Base-by-base conservation (phyloP, 2,113 vertebrate genomes). In the Pachypanchax playfairii region DNA sequence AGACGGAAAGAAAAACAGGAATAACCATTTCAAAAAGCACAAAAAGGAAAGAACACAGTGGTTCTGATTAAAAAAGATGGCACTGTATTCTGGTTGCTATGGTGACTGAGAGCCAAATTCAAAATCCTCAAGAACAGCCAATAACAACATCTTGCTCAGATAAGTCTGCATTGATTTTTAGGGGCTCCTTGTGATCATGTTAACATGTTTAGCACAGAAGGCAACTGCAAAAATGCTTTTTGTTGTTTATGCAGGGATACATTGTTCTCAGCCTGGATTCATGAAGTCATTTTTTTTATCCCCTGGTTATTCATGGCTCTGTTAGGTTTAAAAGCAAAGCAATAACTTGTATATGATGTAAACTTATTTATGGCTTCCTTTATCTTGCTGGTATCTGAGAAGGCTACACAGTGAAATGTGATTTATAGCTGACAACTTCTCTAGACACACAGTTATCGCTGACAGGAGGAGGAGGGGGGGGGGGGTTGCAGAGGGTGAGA, bases 341-440 rank as follows among this genome's bases (percentile, higher is more conserved):
- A 74, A 79, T 81, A 86, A 79, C 72, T 59, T 77, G 66, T 44
- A 71, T 61, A 82, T 72, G 70, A 85, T 73, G 48, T 56, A 49
- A 33, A 55, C 73, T 79, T 86, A 80, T 86, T 85, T 84, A 85
- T 59, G 65, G 62, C 65, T 76, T 72, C 57, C 64, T 84, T 84
- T 84, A 87, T 89, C 85, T 87, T 56, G 83, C 90, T 91, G 91
- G 91, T 93, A 92, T 93, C 92, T 93, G 91, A 91, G 90, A 87
- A 77, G 82, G 81, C 84, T 69, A 74, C 82, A 84, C 64, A 79
- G 85, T 83, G 85, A 86, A 84, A 87, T 80, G 85, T 78, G 78
- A 86, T 85, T 91, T 86, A 87, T 73, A 88, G 86, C 84, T 70
- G 75, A 89, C 89, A 87, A 42, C 82, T 85, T 87, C 80, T 86